phyloP scores from a whole-genome alignment of 2,888 invertebrate genomes.

The Frankliniella fusca region DNA sequence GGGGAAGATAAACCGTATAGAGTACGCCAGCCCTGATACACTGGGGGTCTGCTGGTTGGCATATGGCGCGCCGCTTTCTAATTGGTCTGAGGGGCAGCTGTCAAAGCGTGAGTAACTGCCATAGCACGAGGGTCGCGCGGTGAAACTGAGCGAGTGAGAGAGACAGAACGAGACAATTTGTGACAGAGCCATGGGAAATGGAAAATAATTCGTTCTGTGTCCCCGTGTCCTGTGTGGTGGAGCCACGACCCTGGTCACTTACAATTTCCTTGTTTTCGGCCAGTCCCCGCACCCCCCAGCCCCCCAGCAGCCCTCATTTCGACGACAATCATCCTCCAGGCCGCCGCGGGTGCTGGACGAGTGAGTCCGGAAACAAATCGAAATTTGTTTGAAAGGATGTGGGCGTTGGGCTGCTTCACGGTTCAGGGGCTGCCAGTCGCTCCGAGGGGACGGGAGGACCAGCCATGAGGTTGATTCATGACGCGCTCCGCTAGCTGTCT shows the following conservation, averaged over 20 bases:
- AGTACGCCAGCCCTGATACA: too few species aligned
- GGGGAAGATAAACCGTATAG: too few species aligned
- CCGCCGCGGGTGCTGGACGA: neutral
- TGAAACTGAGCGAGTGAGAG: neutral
- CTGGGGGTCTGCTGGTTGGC: neutral
- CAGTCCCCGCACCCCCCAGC: neutral
- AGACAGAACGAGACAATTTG: neutral
- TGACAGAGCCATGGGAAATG: neutral
- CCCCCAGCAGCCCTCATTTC: neutral
- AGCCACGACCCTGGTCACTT: neutral
- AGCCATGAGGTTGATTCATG: too few species aligned
- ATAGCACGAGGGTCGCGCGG: neutral
- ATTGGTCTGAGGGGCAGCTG: constrained; percentile 14
- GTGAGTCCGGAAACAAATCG: neutral
- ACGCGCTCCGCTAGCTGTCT: too few species aligned
- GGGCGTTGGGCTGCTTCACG: neutral
- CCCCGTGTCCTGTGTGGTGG: too few species aligned
- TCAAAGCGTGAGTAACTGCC: neutral
- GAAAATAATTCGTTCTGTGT: neutral
- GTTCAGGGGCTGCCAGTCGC: too few species aligned
- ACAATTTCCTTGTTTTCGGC: neutral
- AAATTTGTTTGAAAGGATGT: constrained; percentile 17
- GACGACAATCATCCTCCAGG: neutral
- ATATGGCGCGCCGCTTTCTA: constrained; percentile 16
- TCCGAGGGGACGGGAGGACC: too few species aligned